Percentiles rank a stretch among this genome's conserved stretches.
Evolutionary conservation across 1,140 invertebrate genomes (phyloP).

Genomic region (Drosophila albomicans): DNA sequence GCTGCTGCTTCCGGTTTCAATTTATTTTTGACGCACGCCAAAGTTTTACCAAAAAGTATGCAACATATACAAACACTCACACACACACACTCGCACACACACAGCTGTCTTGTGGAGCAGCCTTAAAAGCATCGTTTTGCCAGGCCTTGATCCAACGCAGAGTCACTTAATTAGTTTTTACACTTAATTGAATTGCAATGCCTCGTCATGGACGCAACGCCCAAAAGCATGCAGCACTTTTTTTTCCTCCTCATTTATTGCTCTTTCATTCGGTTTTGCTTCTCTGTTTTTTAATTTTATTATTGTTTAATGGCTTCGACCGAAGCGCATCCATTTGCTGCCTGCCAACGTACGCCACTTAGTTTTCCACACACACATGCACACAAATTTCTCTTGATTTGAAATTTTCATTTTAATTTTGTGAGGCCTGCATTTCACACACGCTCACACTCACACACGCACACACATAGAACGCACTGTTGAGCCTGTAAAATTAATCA

Average conservation of each 20-base stretch:
- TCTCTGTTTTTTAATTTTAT: slow-evolving; percentile 10
- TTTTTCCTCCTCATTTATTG: not conserved
- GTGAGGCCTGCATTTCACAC: slow-evolving; percentile 37
- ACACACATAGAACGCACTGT: slow-evolving; percentile 17
- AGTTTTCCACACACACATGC: slow-evolving; percentile 11
- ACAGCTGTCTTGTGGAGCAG: slow-evolving; percentile 5
- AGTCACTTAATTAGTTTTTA: slow-evolving; percentile 82
- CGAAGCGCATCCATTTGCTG: slow-evolving; percentile 5
- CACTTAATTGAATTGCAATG: slow-evolving; percentile 81
- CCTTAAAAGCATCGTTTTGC: slow-evolving; percentile 32
- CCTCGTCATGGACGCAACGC: slow-evolving; percentile 37
- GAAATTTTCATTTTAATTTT: slow-evolving; percentile 32
- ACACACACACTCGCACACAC: slow-evolving; percentile 1
- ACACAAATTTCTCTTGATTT: slow-evolving; percentile 60
- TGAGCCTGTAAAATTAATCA: slow-evolving; percentile 68
- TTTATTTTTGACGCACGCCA: slow-evolving; percentile 61
- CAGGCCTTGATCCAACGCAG: slow-evolving; percentile 21
- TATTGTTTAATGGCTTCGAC: slow-evolving; percentile 27
- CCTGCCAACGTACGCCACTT: slow-evolving; percentile 18
- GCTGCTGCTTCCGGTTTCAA: slow-evolving; percentile 66
- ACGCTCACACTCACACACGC: slow-evolving; percentile 47
- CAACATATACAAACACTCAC: slow-evolving; percentile 48
- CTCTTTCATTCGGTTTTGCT: not conserved
- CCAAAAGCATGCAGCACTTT: slow-evolving; percentile 11
- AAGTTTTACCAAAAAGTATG: slow-evolving; percentile 75